Base-by-base conservation (phyloP, 1,140 invertebrate species). In the Platyscapa corneri region DNA sequence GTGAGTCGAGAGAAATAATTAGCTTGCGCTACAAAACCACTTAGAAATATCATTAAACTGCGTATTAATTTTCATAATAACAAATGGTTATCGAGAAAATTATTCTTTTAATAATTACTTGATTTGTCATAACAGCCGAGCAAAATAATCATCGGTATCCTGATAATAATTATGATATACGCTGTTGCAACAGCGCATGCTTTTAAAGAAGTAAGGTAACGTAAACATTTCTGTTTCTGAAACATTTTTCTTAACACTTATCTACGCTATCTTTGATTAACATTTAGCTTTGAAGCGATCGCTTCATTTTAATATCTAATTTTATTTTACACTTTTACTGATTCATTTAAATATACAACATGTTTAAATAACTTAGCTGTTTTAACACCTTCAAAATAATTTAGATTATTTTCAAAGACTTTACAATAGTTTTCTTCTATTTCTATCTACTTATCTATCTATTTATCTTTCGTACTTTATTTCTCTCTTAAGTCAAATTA, bases 1-100 rank as follows among this genome's bases (percentile, higher is more conserved):
- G 92, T 93, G 90, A 90, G 87, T 80, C 5, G 42, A n/a, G 37
- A 2, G 12, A 72, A 27, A 74, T 42, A 42, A 74, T 42, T 27
- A 32, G 5, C 27, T n/a, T 74, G 42, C 18, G 8, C 5, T n/a
- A 23, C n/a, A 42, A 37, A 42, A 74, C 8, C 5, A 42, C 12
- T 42, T 74, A 42, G 20, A 32, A 42, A 20, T 3, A 42, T n/a
- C 12, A n/a, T 42, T 74, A 0, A 7, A n/a, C 23, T 42, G 8
- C 70, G 27, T 42, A 42, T 74, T 42, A 23, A 74, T 42, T 74
- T 74, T 74, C 23, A 42, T 74, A 42, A 76, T 53, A 8, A 76
- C 1, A 49, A 75, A 75, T 53, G 5, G 18, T 14, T 53, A 23
- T n/a, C 27, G 6, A 34, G n/a, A 76, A 53, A 53, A 76, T 53